These are phyloP conservation scores for Thamnophis elegans DNA, from an alignment of 2,797 vertebrate species.

Conservation along the genomic window DNA sequence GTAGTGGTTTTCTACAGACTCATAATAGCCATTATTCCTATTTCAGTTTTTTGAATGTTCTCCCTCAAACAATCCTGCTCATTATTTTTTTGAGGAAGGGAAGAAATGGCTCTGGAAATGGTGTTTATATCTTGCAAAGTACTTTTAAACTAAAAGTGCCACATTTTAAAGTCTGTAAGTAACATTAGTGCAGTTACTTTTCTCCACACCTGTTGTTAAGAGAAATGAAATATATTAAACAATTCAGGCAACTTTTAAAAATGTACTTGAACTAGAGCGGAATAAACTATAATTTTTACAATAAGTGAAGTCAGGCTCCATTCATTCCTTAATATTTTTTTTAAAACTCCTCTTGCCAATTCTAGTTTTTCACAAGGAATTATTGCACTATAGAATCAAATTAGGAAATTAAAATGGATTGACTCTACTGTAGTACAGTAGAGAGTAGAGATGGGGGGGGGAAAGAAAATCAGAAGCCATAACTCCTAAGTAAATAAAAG, in stretches of 20 bases:
- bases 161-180: slow-evolving; percentile 56
- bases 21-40: slow-evolving; percentile 63
- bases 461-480: neutral
- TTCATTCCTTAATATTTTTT: neutral
- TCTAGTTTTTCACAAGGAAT: neutral
- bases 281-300: slow-evolving; percentile 33
- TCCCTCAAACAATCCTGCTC: neutral
- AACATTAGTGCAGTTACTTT: slow-evolving; percentile 51
- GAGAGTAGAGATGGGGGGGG: neutral
- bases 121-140: slow-evolving; percentile 63
- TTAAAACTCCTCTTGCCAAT: neutral
- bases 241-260: slow-evolving; percentile 56
- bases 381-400: neutral
- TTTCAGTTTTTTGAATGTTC: neutral
- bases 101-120: slow-evolving; percentile 48
- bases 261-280: slow-evolving; percentile 67
- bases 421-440: too few relatives aligned
- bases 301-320: neutral
- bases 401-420: neutral
- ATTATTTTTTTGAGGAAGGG: slow-evolving; percentile 19
- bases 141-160: slow-evolving; percentile 67
- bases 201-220: slow-evolving; percentile 37
- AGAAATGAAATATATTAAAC: slow-evolving; percentile 61
- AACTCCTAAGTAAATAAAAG: neutral
- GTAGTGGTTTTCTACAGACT: slow-evolving; percentile 59